Evolutionary conservation across 2,888 invertebrate species (phyloP), one percentile per base, ranked within the genome.

Genomic region (Alviniconcha strummeri): DNA sequence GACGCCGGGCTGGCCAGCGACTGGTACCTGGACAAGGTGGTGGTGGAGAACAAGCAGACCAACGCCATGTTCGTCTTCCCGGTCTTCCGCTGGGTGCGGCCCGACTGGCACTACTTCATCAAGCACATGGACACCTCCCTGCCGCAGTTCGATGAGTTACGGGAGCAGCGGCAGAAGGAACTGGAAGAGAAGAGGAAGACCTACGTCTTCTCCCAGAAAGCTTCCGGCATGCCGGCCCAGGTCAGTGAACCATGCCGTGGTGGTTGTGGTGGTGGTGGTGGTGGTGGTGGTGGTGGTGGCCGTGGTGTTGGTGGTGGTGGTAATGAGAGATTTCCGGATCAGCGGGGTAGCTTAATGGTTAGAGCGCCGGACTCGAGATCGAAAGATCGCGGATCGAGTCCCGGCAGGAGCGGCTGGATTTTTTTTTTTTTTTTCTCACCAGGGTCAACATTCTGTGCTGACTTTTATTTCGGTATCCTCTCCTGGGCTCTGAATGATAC

Each of bases 31-130:
- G 92, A 93, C 83, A 90, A 89, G 79, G 86, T 94, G 7, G 87
- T 90, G 57, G 90, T 93, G n/a, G 89, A 91, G 79, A 91, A 91
- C 84, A 85, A 90, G 55, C 87, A 89, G 56, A 89, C 89, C 7
- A 89, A 91, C 57, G 86, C 86, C 19, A 90, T 89, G 56, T 92
- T 87, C 83, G 89, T 90, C 56, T 93, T 93, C 86, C 94, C 94
- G 0, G 90, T 94, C 15, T 91, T 93, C 85, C 90, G 94, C 57
- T 94, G 94, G 94, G 91, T 94, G 82, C 90, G 91, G 64, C 88
- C 93, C 9, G 89, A 93, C 79, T 88, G 85, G 55, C 90, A 91
- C 60, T 94, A 94, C 87, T 85, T 91, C 71, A 92, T 94, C 80
- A 87, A 90, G 55, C 92, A 93, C 86, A 92, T 92, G 86, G 94